These are phyloP conservation scores for Rhagoletis zephyria DNA, from an alignment of 1,140 invertebrate species.

Conservation along the genomic window DNA sequence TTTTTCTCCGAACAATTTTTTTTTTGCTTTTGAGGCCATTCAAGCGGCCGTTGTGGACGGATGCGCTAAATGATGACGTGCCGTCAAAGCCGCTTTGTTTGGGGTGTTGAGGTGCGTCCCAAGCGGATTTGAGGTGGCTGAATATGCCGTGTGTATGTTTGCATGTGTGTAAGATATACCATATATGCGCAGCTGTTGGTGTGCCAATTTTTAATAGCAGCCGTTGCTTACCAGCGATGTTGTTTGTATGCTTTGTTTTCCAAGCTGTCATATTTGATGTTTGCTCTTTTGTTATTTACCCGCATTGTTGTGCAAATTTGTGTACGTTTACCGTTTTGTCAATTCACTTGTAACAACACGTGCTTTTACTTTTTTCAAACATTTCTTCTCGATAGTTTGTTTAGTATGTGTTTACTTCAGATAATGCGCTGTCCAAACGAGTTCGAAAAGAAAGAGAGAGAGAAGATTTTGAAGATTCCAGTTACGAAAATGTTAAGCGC, in stretches of 20 bases:
- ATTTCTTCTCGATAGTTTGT: background rate
- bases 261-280: conserved; percentile 10
- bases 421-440: no score
- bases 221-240: background rate
- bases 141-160: background rate
- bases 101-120: conserved; percentile 35
- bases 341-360: background rate
- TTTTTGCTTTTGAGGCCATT: conserved; percentile 28
- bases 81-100: conserved; percentile 6
- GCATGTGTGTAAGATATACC: background rate
- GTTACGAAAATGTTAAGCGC: no score
- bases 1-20: background rate
- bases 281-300: background rate
- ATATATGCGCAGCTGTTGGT: background rate
- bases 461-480: no score
- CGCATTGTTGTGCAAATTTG: background rate
- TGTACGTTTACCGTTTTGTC: conserved; percentile 6
- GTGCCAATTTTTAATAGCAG: background rate
- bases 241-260: background rate
- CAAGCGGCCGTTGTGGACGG: background rate
- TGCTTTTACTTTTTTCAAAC: background rate
- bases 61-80: conserved; percentile 21
- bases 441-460: no score
- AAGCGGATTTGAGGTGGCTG: conserved; percentile 9
- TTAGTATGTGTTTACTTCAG: no score